phyloP scores from a whole-genome alignment of 2,888 invertebrate species.

The Drosophila maculinotata region DNA sequence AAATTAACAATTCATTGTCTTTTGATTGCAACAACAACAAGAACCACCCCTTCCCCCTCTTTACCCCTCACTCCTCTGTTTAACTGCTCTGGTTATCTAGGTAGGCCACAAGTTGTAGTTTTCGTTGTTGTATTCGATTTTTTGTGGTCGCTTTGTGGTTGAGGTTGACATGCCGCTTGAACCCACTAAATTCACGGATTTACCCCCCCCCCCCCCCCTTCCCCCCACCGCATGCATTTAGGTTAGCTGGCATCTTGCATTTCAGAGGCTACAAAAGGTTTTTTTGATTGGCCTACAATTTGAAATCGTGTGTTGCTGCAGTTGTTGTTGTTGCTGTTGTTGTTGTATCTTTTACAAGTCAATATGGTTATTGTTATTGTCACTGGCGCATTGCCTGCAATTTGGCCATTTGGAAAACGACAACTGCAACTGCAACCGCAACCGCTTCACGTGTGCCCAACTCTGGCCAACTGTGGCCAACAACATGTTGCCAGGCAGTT shows the following conservation, averaged over 20 bases:
- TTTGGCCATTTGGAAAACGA: constrained; percentile 61
- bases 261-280: constrained; percentile 29
- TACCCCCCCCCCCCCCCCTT: neutral
- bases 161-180: constrained; percentile 55
- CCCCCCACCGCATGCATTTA: neutral
- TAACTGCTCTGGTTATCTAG: constrained; percentile 54
- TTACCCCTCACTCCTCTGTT: neutral
- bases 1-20: constrained; percentile 77
- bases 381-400: constrained; percentile 66
- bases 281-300: constrained; percentile 38
- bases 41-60: neutral
- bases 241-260: too few species aligned
- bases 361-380: constrained; percentile 77
- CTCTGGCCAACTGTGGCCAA: constrained; percentile 60
- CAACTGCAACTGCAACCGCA: constrained; percentile 30
- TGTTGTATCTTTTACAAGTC: constrained; percentile 66
- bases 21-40: neutral
- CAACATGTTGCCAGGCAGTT: constrained; percentile 78
- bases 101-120: constrained; percentile 60
- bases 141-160: constrained; percentile 58
- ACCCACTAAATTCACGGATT: constrained; percentile 26
- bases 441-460: constrained; percentile 62
- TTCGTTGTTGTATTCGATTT: constrained; percentile 27
- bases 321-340: constrained; percentile 29
- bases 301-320: constrained; percentile 26